These are phyloP conservation scores for Cryptus armator DNA, from an alignment of 2,888 invertebrate species.

Conservation along the genomic window DNA sequence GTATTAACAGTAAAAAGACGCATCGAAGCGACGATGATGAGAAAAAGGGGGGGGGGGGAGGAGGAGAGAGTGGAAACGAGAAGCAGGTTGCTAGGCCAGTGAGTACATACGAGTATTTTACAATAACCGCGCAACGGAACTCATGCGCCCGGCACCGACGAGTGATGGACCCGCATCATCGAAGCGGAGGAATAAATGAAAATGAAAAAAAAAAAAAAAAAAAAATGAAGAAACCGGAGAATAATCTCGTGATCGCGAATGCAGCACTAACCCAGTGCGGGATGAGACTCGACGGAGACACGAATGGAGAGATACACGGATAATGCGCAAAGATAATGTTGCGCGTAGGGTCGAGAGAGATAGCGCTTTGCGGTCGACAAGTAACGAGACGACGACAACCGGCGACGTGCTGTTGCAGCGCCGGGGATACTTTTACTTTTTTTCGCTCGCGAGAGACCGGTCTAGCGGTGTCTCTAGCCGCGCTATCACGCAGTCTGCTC, in stretches of 20 bases:
- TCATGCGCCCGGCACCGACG: constrained; percentile 34
- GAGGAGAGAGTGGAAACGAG: constrained; percentile 38
- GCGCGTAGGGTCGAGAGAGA: constrained; percentile 38
- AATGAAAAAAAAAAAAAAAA: constrained; percentile 68
- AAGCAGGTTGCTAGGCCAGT: constrained; percentile 70
- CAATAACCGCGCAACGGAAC: constrained; percentile 15
- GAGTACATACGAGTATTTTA: constrained; percentile 24
- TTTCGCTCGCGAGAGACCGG: constrained; percentile 77
- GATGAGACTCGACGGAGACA: constrained; percentile 41
- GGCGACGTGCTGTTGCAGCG: constrained; percentile 7
- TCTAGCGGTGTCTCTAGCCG: constrained; percentile 80
- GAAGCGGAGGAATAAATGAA: constrained; percentile 72
- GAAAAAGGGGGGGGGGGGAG: constrained; percentile 3
- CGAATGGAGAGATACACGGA: constrained; percentile 46
- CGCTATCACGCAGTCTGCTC: constrained; percentile 73
- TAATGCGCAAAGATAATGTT: constrained; percentile 51
- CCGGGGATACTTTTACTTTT: constrained; percentile 30
- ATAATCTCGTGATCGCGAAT: constrained; percentile 58
- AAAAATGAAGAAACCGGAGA: constrained; percentile 67
- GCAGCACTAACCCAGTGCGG: constrained; percentile 70
- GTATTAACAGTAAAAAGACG: background rate
- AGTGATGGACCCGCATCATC: constrained; percentile 76
- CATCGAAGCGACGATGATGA: constrained; percentile 25
- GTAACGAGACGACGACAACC: constrained; percentile 8
- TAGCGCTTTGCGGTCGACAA: constrained; percentile 37